Evolutionary conservation across 2,113 vertebrate species (phyloP).

Genomic region (Tragulus kanchil): DNA sequence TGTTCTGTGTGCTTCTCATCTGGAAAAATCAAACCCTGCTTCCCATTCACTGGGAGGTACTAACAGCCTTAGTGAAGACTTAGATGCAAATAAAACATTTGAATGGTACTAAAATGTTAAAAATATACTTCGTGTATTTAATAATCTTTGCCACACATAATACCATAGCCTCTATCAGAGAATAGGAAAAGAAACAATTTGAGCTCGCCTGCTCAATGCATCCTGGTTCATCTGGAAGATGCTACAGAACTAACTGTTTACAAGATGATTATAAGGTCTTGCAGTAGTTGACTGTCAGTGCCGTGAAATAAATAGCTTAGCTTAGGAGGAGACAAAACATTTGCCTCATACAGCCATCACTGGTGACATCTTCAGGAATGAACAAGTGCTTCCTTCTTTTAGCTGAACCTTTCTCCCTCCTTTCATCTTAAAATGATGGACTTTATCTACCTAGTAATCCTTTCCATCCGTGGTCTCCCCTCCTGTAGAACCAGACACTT

Average conservation of each 20-base stretch:
- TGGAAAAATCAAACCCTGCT: slow-evolving; percentile 26
- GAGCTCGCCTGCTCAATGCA: not conserved
- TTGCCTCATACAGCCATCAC: not conserved
- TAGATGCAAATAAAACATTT: not conserved
- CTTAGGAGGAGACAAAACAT: not conserved
- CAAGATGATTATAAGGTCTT: not conserved
- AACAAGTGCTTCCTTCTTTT: not conserved
- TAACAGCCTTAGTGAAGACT: not conserved
- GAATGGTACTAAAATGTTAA: not conserved
- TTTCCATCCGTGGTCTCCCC: not conserved
- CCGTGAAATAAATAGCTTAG: not conserved
- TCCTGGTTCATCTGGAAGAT: not conserved
- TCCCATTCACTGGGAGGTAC: not conserved
- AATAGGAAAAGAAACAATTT: not conserved
- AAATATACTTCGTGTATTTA: not conserved
- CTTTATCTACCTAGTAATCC: not conserved
- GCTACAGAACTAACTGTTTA: not conserved
- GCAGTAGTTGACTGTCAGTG: not conserved
- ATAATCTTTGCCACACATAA: not conserved
- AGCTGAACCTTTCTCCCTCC: not conserved
- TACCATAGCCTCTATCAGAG: not conserved
- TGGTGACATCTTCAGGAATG: not conserved
- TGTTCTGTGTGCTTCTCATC: not conserved
- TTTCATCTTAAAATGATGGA: not conserved
- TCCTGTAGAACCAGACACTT: not conserved